A percentile compares a stretch with the other conserved stretches of the same genome.
Evolutionary conservation across 2,113 vertebrate genomes (phyloP).

Genomic region (Alexandromys fortis): DNA sequence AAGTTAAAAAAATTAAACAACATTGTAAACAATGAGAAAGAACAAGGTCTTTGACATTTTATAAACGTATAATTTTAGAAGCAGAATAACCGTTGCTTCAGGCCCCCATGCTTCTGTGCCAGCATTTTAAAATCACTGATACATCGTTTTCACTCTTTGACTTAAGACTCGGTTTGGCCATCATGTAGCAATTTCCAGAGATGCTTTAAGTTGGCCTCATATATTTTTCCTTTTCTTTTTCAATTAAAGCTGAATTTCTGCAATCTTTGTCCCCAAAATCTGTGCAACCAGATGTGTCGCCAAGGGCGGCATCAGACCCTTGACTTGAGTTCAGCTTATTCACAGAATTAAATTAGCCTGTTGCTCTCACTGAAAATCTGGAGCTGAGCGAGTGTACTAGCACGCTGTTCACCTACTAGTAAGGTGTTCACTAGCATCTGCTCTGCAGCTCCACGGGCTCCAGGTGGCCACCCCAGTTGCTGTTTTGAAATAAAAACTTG

Average conservation of each 20-base stretch:
- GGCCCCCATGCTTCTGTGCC: background rate
- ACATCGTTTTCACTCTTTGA: background rate
- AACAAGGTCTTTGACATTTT: background rate
- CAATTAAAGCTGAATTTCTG: slow-evolving; percentile 84
- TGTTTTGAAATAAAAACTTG: slow-evolving; percentile 73
- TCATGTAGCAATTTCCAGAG: slow-evolving; percentile 41
- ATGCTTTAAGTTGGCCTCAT: slow-evolving; percentile 54
- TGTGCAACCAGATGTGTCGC: slow-evolving; percentile 87
- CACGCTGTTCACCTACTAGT: slow-evolving; percentile 66
- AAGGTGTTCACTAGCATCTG: slow-evolving; percentile 63
- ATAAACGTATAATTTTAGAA: background rate
- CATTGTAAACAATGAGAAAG: background rate
- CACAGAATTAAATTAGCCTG: slow-evolving; percentile 86
- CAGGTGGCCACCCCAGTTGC: slow-evolving; percentile 74
- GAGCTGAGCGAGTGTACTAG: slow-evolving; percentile 79
- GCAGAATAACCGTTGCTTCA: too few species aligned
- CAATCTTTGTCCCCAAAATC: slow-evolving; percentile 83
- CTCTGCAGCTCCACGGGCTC: slow-evolving; percentile 73
- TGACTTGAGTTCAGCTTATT: slow-evolving; percentile 87
- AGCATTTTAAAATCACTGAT: slow-evolving; percentile 45
- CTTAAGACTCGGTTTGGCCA: slow-evolving; percentile 32
- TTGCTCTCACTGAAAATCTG: slow-evolving; percentile 83
- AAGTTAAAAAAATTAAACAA: background rate
- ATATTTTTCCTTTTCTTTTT: slow-evolving; percentile 61
- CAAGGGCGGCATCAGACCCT: slow-evolving; percentile 85